Evolutionary conservation across 2,797 vertebrate species (phyloP), one percentile per base, ranked within the genome.

Genomic region (Halcyon smyrnensis): DNA sequence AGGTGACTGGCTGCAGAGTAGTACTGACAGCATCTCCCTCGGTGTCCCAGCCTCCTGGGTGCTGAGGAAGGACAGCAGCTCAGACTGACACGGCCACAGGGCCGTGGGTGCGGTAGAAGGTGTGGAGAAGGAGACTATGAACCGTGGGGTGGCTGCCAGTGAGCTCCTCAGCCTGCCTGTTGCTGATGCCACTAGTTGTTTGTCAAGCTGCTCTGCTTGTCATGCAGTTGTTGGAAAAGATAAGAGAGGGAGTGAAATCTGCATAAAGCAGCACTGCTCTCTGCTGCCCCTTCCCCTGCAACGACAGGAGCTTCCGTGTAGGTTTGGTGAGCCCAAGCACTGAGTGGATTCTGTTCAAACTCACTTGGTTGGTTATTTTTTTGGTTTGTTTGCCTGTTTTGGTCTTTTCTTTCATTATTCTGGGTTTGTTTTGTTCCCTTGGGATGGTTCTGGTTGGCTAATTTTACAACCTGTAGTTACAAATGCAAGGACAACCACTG

Each of bases 251-350:
- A 11, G 45, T 43, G 51, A 32, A 53, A 18, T 21, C 37, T 39
- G 32, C 37, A 23, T 27, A 81, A 75, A 45, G 62, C 93, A 95
- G 91, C 57, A n/a, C 32, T 90, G 64, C 57, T 85, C 95, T 84
- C 90, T 95, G 91, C 89, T 94, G 76, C 90, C 78, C 32, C 59
- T 90, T 86, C 50, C 48, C 45, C 65, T 71, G 85, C 76, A 65
- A 39, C 5, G 14, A 17, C n/a, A 46, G 64, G 63, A 87, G 41
- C 62, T 3, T 36, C 48, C 32, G 5, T 70, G 50, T 12, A 28
- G 11, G 7, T 64, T 75, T 84, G 76, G 32, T 43, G 68, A 94
- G 20, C 63, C 57, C 34, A 8, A 4, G 15, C 77, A 57, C 51
- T 70, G 84, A 53, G 34, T 5, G 6, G 32, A 12, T 68, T 60